A percentile compares a stretch with the other conserved stretches of the same genome.
phyloP scores from a whole-genome alignment of 2,113 vertebrate genomes.

The Hippocampus guttulatus region DNA sequence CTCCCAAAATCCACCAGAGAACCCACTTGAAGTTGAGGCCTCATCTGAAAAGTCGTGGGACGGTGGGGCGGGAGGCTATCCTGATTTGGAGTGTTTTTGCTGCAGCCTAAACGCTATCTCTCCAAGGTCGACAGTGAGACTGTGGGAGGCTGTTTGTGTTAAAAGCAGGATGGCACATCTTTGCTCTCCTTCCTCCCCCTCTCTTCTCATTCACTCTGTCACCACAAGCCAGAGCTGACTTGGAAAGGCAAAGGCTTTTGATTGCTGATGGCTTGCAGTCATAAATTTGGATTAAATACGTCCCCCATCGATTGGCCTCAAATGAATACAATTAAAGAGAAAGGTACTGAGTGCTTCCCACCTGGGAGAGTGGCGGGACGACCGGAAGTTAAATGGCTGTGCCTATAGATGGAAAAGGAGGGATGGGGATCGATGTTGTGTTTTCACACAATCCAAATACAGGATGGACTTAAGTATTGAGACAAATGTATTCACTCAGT shows the following conservation, averaged over 20 bases:
- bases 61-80: slow-evolving; percentile 8
- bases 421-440: slow-evolving; percentile 10
- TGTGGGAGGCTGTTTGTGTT: slow-evolving; percentile 52
- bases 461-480: too few relatives aligned
- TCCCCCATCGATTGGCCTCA: slow-evolving; percentile 69
- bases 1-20: slow-evolving; percentile 34
- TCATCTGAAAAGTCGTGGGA: slow-evolving; percentile 33
- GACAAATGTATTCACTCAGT: not conserved
- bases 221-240: slow-evolving; percentile 44
- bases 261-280: slow-evolving; percentile 65
- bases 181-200: slow-evolving; percentile 44
- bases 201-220: slow-evolving; percentile 31
- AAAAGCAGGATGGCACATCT: slow-evolving; percentile 55
- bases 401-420: slow-evolving; percentile 15
- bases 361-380: slow-evolving; percentile 44
- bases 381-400: slow-evolving; percentile 20
- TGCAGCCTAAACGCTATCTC: slow-evolving; percentile 45
- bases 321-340: slow-evolving; percentile 70
- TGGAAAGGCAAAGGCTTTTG: slow-evolving; percentile 47
- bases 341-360: slow-evolving; percentile 60
- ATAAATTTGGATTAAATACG: slow-evolving; percentile 73
- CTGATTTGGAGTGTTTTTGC: slow-evolving; percentile 35
- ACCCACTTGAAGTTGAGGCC: slow-evolving; percentile 36
- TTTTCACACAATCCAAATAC: not conserved
- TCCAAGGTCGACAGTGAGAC: slow-evolving; percentile 53